phyloP scores from a whole-genome alignment of 1,140 invertebrate genomes.

The Drosophila fuyamai region DNA sequence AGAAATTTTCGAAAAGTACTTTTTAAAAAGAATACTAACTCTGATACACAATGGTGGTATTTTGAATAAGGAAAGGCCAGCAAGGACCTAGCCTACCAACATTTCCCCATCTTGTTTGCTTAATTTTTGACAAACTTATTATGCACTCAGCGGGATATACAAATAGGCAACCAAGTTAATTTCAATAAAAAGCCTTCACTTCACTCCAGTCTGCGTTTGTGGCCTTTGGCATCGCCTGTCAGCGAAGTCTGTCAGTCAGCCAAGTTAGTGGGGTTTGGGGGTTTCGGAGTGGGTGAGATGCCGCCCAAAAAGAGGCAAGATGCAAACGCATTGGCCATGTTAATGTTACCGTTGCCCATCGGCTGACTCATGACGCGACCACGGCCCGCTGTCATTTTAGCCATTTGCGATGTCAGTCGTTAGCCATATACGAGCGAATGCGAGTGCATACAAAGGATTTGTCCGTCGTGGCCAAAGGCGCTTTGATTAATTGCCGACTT shows the following conservation, averaged over 20 bases:
- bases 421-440: constrained; percentile 66
- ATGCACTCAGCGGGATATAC: constrained; percentile 40
- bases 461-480: constrained; percentile 73
- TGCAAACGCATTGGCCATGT: constrained; percentile 43
- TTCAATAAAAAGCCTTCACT: constrained; percentile 71
- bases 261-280: constrained; percentile 27
- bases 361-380: constrained; percentile 74
- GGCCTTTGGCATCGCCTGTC: constrained; percentile 71
- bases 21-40: too few species aligned
- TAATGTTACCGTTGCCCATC: constrained; percentile 76
- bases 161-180: constrained; percentile 66
- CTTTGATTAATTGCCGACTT: constrained; percentile 83
- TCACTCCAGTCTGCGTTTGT: constrained; percentile 21
- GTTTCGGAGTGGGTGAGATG: constrained; percentile 20
- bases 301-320: constrained; percentile 63
- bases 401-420: constrained; percentile 78
- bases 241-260: constrained; percentile 48
- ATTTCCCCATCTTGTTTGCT: constrained; percentile 19
- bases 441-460: constrained; percentile 71
- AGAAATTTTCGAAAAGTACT: too few species aligned
- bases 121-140: constrained; percentile 57
- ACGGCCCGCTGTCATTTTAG: constrained; percentile 73
- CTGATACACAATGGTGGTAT: too few species aligned
- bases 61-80: not conserved
- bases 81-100: not conserved